Percentiles rank a stretch among this genome's conserved stretches.
Evolutionary conservation across 1,140 invertebrate genomes (phyloP).

Genomic region (Harlomillsia oculata): DNA sequence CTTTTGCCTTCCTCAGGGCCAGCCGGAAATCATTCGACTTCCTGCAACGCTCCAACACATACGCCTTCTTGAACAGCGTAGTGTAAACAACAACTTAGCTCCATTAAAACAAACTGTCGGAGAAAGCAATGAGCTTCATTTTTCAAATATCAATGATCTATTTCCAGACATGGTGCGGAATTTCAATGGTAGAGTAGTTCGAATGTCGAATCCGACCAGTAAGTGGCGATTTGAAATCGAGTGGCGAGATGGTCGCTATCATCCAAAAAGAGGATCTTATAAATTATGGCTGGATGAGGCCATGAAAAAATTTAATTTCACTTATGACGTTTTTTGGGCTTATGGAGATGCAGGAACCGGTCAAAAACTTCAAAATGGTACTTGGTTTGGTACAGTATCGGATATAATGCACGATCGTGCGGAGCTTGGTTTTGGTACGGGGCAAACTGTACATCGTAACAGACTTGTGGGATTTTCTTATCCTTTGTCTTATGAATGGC

Average conservation of each 20-base stretch:
- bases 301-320: slow-evolving; percentile 6
- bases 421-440: slow-evolving; percentile 1
- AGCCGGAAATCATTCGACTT: not conserved
- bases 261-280: slow-evolving; percentile 7
- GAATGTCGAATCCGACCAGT: not conserved
- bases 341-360: slow-evolving; percentile 10
- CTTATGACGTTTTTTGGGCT: not conserved
- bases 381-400: slow-evolving; percentile 12
- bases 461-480: not conserved
- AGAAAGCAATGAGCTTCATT: too few relatives aligned
- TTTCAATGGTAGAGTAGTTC: not conserved
- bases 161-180: not conserved
- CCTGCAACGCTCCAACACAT: not conserved
- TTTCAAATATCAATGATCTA: not conserved
- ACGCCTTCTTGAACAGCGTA: too few relatives aligned
- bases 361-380: not conserved
- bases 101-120: too few relatives aligned
- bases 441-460: not conserved
- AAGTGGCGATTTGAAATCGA: slow-evolving; percentile 1
- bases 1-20: not conserved
- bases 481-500: not conserved
- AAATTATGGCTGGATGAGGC: not conserved
- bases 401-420: slow-evolving; percentile 9
- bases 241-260: not conserved
- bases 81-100: too few relatives aligned